These are phyloP conservation scores for Passer domesticus DNA, from an alignment of 2,113 vertebrate species.

Conservation along the genomic window DNA sequence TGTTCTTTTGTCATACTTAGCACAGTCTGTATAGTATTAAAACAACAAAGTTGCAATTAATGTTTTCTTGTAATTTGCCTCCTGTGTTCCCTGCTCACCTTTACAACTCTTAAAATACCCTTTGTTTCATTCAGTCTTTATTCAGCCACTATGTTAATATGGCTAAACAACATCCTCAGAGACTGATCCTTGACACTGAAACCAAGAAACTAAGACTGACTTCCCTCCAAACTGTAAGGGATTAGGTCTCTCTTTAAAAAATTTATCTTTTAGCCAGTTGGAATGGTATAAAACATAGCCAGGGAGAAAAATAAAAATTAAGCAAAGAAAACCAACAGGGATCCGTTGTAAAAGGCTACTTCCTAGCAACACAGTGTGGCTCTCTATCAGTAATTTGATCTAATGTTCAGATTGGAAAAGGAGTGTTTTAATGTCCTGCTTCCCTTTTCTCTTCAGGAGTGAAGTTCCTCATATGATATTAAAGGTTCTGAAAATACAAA, in stretches of 20 bases:
- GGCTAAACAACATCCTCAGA: neutral
- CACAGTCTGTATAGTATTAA: neutral
- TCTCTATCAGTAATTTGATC: neutral
- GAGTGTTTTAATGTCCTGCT: neutral
- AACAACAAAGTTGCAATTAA: neutral
- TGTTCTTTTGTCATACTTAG: neutral
- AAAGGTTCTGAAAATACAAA: neutral
- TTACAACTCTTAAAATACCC: neutral
- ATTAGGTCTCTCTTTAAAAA: neutral
- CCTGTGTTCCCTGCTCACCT: neutral
- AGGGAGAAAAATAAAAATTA: neutral
- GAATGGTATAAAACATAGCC: neutral
- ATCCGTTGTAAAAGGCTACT: neutral
- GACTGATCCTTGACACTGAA: neutral
- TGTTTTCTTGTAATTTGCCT: neutral
- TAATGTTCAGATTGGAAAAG: neutral
- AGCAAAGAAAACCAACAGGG: neutral
- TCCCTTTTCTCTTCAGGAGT: neutral
- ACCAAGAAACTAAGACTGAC: neutral
- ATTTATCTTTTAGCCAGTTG: neutral
- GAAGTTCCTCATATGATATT: neutral
- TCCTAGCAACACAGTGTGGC: neutral
- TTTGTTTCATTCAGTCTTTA: neutral
- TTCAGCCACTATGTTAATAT: neutral
- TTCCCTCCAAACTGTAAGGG: neutral